A percentile compares a stretch with the other conserved stretches of the same genome.
phyloP scores from a whole-genome alignment of 1,140 invertebrate genomes.

The Drosophila ogumai region DNA sequence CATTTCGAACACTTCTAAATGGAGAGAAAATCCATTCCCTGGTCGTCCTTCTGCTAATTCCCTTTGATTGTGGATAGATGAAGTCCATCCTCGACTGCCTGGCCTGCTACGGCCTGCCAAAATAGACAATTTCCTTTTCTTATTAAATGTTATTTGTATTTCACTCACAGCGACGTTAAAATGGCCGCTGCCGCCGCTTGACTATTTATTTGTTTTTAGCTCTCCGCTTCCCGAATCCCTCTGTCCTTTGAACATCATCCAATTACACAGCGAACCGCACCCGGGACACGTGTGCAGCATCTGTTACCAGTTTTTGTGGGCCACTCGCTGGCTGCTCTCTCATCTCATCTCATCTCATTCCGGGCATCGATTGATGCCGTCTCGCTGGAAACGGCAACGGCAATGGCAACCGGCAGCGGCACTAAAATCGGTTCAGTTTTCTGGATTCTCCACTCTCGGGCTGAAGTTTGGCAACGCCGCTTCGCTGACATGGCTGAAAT shows the following conservation, averaged over 20 bases:
- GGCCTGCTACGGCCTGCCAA: conserved; percentile 40
- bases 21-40: conserved; percentile 16
- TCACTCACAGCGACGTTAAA: conserved; percentile 67
- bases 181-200: conserved; percentile 52
- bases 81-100: conserved; percentile 39
- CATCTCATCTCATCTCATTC: conserved; percentile 25
- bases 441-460: conserved; percentile 14
- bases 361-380: conserved; percentile 60
- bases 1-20: conserved; percentile 57
- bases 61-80: conserved; percentile 61
- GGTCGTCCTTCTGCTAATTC: conserved; percentile 64
- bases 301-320: conserved; percentile 70
- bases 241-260: conserved; percentile 66
- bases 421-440: conserved; percentile 45
- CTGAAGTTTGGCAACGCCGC: conserved; percentile 74
- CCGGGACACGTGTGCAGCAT: conserved; percentile 79
- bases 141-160: conserved; percentile 83
- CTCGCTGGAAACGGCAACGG: conserved; percentile 24
- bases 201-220: conserved; percentile 79
- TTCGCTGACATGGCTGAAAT: conserved; percentile 29
- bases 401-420: conserved; percentile 10
- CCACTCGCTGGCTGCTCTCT: conserved; percentile 38
- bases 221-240: not conserved
- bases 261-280: conserved; percentile 70
- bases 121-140: conserved; percentile 82